phyloP scores from a whole-genome alignment of 1,140 invertebrate genomes.

The Drosophila triauraria region DNA sequence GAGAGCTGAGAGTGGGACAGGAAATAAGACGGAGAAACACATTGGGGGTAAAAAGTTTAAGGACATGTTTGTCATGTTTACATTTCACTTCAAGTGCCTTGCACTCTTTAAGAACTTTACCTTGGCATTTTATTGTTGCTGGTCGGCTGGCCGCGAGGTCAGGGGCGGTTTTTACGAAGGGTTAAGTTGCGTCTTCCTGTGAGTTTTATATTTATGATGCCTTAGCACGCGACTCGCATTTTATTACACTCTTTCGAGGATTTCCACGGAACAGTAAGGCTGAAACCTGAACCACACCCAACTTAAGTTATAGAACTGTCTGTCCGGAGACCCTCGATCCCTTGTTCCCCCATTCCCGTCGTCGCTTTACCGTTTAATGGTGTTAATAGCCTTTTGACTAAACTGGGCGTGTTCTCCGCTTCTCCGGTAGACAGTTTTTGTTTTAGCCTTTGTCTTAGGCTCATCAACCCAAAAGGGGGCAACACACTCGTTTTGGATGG shows the following conservation, averaged over 20 bases:
- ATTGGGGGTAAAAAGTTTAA: slow-evolving; percentile 60
- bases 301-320: slow-evolving; percentile 26
- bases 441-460: slow-evolving; percentile 14
- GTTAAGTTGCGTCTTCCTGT: slow-evolving; percentile 51
- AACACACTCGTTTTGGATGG: slow-evolving; percentile 1
- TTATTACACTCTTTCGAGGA: slow-evolving; percentile 54
- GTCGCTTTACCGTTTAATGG: slow-evolving; percentile 62
- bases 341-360: background rate
- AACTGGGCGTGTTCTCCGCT: slow-evolving; percentile 45
- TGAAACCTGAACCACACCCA: slow-evolving; percentile 37
- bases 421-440: slow-evolving; percentile 38
- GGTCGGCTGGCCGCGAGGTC: slow-evolving; percentile 22
- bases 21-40: slow-evolving; percentile 4
- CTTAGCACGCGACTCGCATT: slow-evolving; percentile 69
- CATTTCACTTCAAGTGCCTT: slow-evolving; percentile 49
- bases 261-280: slow-evolving; percentile 14
- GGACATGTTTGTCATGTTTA: slow-evolving; percentile 69
- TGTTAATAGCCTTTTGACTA: slow-evolving; percentile 59
- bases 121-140: slow-evolving; percentile 23
- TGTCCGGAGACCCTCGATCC: slow-evolving; percentile 14
- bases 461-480: slow-evolving; percentile 5
- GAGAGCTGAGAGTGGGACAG: slow-evolving; percentile 1
- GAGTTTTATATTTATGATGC: slow-evolving; percentile 72
- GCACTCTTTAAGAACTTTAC: slow-evolving; percentile 58
- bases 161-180: slow-evolving; percentile 41